These are phyloP conservation scores for Saccopteryx leptura DNA, from an alignment of 2,113 vertebrate genomes.

Conservation along the genomic window DNA sequence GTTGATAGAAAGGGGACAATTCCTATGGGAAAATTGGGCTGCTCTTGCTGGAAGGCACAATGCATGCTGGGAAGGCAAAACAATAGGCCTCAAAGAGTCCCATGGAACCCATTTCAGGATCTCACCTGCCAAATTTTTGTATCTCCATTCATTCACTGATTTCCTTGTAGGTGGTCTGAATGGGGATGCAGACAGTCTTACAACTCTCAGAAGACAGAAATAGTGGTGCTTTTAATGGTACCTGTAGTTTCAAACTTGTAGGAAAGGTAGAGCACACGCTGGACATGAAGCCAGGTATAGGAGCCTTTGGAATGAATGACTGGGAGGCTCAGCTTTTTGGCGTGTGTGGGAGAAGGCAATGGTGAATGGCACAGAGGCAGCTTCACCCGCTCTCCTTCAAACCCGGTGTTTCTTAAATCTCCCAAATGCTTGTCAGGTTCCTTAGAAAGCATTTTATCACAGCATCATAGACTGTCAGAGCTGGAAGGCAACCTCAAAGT, in stretches of 20 bases:
- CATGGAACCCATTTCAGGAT: neutral
- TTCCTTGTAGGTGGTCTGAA: neutral
- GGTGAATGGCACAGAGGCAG: neutral
- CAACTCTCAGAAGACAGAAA: neutral
- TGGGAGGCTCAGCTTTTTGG: neutral
- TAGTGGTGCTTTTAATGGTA: neutral
- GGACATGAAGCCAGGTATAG: neutral
- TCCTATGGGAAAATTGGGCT: neutral
- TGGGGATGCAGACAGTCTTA: neutral
- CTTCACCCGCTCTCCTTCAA: neutral
- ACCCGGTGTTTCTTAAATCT: slow-evolving; percentile 23
- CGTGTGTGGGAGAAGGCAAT: too few species aligned
- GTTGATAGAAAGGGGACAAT: neutral
- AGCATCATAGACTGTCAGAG: neutral
- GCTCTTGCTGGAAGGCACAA: neutral
- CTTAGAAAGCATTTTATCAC: slow-evolving; percentile 69
- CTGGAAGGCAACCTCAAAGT: neutral
- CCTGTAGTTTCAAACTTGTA: neutral
- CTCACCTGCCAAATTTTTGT: neutral
- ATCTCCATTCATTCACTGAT: neutral
- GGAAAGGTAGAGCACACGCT: neutral
- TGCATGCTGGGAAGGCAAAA: neutral
- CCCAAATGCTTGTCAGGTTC: neutral
- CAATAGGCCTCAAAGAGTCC: neutral
- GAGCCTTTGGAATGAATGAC: neutral